A percentile compares a stretch with the other conserved stretches of the same genome.
These are phyloP conservation scores for Scaeva pyrastri DNA, from an alignment of 2,888 invertebrate species.

Conservation along the genomic window DNA sequence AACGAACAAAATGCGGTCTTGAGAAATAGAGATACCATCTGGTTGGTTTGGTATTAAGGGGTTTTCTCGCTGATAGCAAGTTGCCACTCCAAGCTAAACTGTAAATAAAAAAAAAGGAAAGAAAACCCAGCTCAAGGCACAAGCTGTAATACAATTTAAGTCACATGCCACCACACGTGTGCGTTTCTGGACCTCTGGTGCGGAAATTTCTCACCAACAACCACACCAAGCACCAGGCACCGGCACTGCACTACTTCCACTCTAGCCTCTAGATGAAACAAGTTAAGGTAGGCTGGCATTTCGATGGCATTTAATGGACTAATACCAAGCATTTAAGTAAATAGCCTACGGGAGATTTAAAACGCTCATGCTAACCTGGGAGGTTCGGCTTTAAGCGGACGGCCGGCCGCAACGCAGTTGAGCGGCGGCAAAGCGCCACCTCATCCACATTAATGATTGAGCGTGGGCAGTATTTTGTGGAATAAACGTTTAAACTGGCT, in stretches of 20 bases:
- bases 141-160: constrained; percentile 1
- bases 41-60: constrained; percentile 41
- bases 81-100: constrained; percentile 44
- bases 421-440: constrained; percentile 70
- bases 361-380: constrained; percentile 49
- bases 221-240: background rate
- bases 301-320: constrained; percentile 51
- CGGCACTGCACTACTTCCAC: background rate
- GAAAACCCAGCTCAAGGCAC: constrained; percentile 18
- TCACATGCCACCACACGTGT: constrained; percentile 57
- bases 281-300: constrained; percentile 43
- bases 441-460: constrained; percentile 34
- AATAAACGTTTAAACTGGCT: constrained; percentile 46
- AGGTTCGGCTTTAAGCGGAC: constrained; percentile 14
- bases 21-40: constrained; percentile 61
- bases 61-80: constrained; percentile 50
- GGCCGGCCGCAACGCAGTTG: no score
- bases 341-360: constrained; percentile 62
- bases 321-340: constrained; percentile 66
- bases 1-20: constrained; percentile 56
- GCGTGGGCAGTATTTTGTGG: constrained; percentile 66
- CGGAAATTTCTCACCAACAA: constrained; percentile 56
- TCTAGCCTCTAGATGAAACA: background rate
- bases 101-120: constrained; percentile 15
- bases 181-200: constrained; percentile 34